These are phyloP conservation scores for Zapus hudsonius DNA, from an alignment of 2,113 vertebrate genomes.

Conservation along the genomic window DNA sequence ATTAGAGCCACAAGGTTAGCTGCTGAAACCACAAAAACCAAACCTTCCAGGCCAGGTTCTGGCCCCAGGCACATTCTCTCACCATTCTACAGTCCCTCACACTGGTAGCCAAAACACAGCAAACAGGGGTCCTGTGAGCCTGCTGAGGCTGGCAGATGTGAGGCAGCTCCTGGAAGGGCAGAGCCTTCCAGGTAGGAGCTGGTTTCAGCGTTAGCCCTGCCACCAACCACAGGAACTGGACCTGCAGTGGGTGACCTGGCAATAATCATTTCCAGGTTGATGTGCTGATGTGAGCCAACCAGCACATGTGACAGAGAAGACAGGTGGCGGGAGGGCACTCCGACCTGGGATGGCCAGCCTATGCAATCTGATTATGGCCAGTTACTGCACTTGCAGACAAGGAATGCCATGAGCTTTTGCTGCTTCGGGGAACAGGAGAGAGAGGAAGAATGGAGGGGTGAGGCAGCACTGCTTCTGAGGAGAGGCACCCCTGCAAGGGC, in stretches of 20 bases:
- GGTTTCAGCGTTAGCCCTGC: constrained; percentile 27
- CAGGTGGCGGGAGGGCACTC: too few relatives aligned
- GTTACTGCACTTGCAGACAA: neutral
- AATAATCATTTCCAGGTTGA: neutral
- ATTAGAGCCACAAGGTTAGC: neutral
- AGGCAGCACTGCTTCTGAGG: neutral
- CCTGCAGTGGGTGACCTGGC: neutral
- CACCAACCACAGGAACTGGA: constrained; percentile 27
- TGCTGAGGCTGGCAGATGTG: neutral
- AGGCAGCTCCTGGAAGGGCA: neutral
- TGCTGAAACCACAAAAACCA: neutral
- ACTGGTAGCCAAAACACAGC: neutral
- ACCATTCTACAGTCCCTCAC: neutral
- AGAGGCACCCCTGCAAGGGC: neutral
- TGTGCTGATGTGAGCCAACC: neutral
- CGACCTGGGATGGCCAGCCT: neutral
- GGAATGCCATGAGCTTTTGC: too few relatives aligned
- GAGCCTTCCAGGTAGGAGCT: neutral
- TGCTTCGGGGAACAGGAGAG: neutral
- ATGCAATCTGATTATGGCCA: neutral
- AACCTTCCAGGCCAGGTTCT: neutral
- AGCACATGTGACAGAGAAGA: neutral
- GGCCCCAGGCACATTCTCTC: neutral
- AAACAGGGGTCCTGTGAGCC: neutral
- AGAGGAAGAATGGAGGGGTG: accelerated